Evolutionary conservation across 2,113 vertebrate species (phyloP), one percentile per base, ranked within the genome.

Genomic region (Nannobrachium achirus): DNA sequence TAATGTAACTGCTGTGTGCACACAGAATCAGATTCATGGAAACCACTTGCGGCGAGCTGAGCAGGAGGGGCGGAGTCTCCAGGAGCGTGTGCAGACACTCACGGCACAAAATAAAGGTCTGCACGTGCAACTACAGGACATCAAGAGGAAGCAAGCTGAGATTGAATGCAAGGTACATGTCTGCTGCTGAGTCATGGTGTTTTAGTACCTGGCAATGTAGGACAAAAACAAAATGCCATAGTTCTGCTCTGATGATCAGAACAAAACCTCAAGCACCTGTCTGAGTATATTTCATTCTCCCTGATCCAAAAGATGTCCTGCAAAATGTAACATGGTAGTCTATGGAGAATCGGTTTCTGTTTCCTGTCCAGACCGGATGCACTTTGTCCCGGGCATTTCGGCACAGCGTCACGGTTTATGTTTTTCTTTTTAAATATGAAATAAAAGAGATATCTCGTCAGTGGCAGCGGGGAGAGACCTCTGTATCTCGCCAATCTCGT

Each of bases 31-130:
- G 84, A 97, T 98, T 79, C 97, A 97, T 57, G 92, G 92, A 79
- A 98, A 98, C 83, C 97, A 99, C 63, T 90, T 99, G 79, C 88
- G 95, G 65, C 93, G 98, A 73, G 95, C 95, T 0, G 98, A 99
- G 76, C 94, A 95, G 82, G 96, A 98, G 61, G 85, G 90, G 5
- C 77, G 66, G 63, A 89, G 56, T 66, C 86, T 95, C 1, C 92
- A 95, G 68, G 93, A 94, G 45, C 93, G 94, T 1, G 86, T 97
- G 66, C 93, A 96, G 50, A 89, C 89, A 60, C 91, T 98, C 84
- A 95, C 95, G 3, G 71, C 75, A 1, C 95, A 98, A 84, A 99
- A 98, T 81, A 98, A 96, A 90, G 94, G 92, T 63, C 88, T 98
- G 1, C 84, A 93, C 53, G 71, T 91, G 80, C 96, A 98, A 49